Evolutionary conservation across 1,140 invertebrate genomes (phyloP), one percentile per base, ranked within the genome.

Genomic region (Argopecten irradians): DNA sequence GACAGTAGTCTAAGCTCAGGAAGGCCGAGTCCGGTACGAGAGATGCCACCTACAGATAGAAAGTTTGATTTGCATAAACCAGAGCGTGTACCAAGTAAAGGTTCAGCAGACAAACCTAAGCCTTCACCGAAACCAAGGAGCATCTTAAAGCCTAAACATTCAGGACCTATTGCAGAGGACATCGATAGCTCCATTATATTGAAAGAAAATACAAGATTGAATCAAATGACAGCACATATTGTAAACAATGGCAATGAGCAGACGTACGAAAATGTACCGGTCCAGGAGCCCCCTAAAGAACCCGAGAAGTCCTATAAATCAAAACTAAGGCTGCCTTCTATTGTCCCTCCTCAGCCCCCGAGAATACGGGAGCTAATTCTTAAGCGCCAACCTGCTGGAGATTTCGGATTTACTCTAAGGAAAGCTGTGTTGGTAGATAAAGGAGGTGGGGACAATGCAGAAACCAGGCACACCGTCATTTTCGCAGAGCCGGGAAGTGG

Each of bases 391-490:
- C 97, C 98, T 87, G 97, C 97, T 32, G 98, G 98, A 90, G 98
- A 99, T 95, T 99, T 99, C 95, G 98, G 98, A 0, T 99, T 99
- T 94, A 98, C 98, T 82, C 96, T 99, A 84, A 96, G 98, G n/a
- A 97, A 98, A 91, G 95, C 94, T 28, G 85, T 92, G 34, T 89
- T 95, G 34, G 90, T 98, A 86, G 94, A 95, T 28, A 93, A 94
- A 46, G 88, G 86, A 5, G 87, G 87, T 84, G 91, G 89, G 14
- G 91, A 92, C 34, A 89, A 82, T 43, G 93, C 94, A 22, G 96
- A 90, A 34, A 94, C 97, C 94, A 94, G 93, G 71, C 97, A 97
- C 90, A 97, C 97, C 39, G 98, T 99, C 2, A 98, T 98, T 84
- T 98, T 99, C 94, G 98, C 98, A 9, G 98, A 99, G 95, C 98